Base-by-base conservation (phyloP, 2,797 vertebrate genomes). In the Scarus forsteni region DNA sequence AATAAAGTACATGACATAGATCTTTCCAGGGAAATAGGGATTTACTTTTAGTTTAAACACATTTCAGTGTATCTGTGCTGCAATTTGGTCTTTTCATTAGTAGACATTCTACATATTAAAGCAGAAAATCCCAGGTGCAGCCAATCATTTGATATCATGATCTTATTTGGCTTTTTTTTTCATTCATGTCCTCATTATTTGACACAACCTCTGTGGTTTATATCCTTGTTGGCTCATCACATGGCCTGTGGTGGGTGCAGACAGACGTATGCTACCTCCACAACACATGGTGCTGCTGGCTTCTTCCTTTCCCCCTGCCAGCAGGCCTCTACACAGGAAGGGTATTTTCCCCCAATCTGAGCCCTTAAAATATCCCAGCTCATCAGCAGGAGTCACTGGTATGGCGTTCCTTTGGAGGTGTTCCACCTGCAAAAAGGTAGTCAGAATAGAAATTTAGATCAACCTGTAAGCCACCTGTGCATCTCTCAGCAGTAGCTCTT, bases 401-500 rank as follows among this genome's bases (percentile, higher is more conserved):
- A 45, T 9, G 43, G 34, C 0, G 0, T 51, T 42, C 44, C 49
- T 14, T 72, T 8, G 34, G 36, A 59, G 66, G 10, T 36, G 8
- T 52, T 48, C 56, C 27, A 36, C 38, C 51, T 63, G 57, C 14
- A 0, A 51, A 61, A 50, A 35, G 52, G 60, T 43, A 56, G 7
- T 1, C 8, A 49, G 36, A 70, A 43, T 5, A 48, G 51, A 65
- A 74, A 61, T 43, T n/a, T 36, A 53, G 16, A 0, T 61, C 53
- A 70, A 70, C 59, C 69, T 74, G 67, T 77, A 53, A 48, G 69
- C 69, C 77, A 80, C 74, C 71, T 84, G 73, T 72, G 59, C 15
- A 54, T 27, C 51, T 62, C 35, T 63, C 58, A 55, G 63, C 16
- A 53, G 64, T 74, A 72, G 71, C 69, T 73, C 7, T 49, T 38